Conservation (phyloP, 2,888 invertebrate genomes). For the Venustoraphidia nigricollis region DNA sequence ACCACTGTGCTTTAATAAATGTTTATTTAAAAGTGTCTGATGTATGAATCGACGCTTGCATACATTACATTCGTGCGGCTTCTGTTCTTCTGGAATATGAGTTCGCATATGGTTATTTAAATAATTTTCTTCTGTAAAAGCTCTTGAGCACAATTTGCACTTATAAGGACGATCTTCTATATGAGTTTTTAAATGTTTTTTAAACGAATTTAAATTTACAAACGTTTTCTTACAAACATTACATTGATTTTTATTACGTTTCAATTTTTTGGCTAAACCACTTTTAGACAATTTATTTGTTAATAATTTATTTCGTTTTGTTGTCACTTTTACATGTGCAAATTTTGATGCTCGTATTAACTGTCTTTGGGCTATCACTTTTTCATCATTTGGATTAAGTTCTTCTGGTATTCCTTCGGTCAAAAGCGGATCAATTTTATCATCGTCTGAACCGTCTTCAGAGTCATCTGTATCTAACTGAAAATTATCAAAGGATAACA, state of each 20-base stretch:
- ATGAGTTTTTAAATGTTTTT: constrained; percentile 30
- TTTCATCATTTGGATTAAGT: constrained; percentile 21
- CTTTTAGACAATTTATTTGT: constrained; percentile 11
- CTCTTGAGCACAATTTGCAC: constrained; percentile 26
- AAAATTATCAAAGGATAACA: constrained; percentile 21
- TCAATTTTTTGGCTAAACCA: constrained; percentile 18
- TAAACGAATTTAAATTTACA: constrained; percentile 27
- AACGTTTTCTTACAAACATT: constrained; percentile 30
- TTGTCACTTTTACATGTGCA: constrained; percentile 16
- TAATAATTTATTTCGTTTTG: constrained; percentile 21
- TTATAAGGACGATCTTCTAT: constrained; percentile 28
- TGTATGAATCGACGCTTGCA: constrained; percentile 32
- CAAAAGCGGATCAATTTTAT: constrained; percentile 17
- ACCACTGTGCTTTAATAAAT: constrained; percentile 29
- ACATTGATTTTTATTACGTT: constrained; percentile 25
- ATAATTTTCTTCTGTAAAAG: constrained; percentile 29
- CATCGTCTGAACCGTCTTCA: constrained; percentile 20
- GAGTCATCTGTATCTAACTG: constrained; percentile 22
- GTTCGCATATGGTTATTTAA: constrained; percentile 29
- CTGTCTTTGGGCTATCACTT: constrained; percentile 27
- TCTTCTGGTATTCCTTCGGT: not conserved
- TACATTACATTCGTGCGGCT: constrained; percentile 29
- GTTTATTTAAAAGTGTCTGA: constrained; percentile 28
- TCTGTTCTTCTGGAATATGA: constrained; percentile 28
- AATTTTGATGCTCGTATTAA: constrained; percentile 24